These are phyloP conservation scores for Diaperis boleti DNA, from an alignment of 2,888 invertebrate species.

Conservation along the genomic window DNA sequence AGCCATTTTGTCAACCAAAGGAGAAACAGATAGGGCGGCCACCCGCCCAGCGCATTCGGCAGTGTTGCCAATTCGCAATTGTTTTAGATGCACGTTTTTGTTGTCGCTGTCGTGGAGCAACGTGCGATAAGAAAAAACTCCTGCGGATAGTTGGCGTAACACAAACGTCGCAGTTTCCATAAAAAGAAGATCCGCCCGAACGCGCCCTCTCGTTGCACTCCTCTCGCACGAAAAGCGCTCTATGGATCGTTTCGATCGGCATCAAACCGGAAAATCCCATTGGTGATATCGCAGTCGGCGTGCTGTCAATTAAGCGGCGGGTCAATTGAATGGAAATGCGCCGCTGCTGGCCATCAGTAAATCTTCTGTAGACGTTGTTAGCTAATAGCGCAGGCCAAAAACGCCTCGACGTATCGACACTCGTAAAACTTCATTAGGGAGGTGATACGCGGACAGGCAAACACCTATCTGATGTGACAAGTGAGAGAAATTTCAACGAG, in stretches of 20 bases:
- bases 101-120: too few species aligned
- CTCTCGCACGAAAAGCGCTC: slow-evolving; percentile 33
- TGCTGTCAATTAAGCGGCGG: slow-evolving; percentile 29
- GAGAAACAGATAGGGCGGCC: too few species aligned
- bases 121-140: too few species aligned
- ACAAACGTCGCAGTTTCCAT: too few species aligned
- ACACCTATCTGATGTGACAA: slow-evolving; percentile 19
- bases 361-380: slow-evolving; percentile 12
- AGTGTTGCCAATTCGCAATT: too few species aligned
- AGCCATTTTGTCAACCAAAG: too few species aligned
- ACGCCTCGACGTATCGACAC: slow-evolving; percentile 5
- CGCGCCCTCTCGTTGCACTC: too few species aligned
- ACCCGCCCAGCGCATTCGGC: too few species aligned
- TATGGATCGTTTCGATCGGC: slow-evolving; percentile 34
- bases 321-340: slow-evolving; percentile 47
- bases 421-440: slow-evolving; percentile 32
- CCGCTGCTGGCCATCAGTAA: slow-evolving; percentile 7
- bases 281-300: slow-evolving; percentile 13
- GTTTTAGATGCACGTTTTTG: too few species aligned
- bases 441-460: slow-evolving; percentile 19
- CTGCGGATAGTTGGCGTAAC: too few species aligned
- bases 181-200: too few species aligned
- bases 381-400: slow-evolving; percentile 15
- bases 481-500: slow-evolving; percentile 28
- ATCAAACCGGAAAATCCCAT: slow-evolving; percentile 36